phyloP scores from a whole-genome alignment of 1,140 invertebrate species.

The Argopecten irradians region DNA sequence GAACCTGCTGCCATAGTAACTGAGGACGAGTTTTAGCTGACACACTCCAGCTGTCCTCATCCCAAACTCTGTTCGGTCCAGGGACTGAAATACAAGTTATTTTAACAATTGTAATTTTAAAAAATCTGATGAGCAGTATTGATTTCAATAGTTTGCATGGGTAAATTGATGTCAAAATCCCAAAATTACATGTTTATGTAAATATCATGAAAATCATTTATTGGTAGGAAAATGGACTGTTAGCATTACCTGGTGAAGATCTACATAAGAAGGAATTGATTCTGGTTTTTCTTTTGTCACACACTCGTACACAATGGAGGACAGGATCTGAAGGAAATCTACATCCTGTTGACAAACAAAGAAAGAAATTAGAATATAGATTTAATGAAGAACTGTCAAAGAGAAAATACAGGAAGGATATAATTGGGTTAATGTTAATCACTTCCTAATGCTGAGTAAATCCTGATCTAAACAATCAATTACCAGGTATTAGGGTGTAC shows the following conservation, averaged over 20 bases:
- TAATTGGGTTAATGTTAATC: no score
- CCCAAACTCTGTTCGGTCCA: conserved; percentile 43
- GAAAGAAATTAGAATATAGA: neutral
- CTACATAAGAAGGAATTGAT: conserved; percentile 82
- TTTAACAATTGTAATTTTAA: neutral
- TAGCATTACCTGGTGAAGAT: conserved; percentile 71
- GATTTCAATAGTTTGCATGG: no score
- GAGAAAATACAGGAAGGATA: no score
- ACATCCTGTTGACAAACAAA: conserved; percentile 17
- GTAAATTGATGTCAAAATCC: no score
- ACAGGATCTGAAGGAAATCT: conserved; percentile 81
- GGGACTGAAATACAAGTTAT: conserved; percentile 20
- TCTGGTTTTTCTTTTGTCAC: conserved; percentile 90
- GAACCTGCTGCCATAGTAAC: conserved; percentile 60
- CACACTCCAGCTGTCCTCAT: conserved; percentile 55
- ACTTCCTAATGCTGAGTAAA: no score
- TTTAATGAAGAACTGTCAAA: no score
- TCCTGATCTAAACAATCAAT: no score
- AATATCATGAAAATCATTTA: no score
- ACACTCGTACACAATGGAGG: conserved; percentile 89
- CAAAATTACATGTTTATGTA: no score
- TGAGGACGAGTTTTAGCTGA: conserved; percentile 68
- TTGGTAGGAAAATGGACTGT: no score
- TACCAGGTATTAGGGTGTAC: no score
- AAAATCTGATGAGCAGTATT: neutral